Base-by-base conservation (phyloP, 2,797 vertebrate species). In the Coregonus suidteri region DNA sequence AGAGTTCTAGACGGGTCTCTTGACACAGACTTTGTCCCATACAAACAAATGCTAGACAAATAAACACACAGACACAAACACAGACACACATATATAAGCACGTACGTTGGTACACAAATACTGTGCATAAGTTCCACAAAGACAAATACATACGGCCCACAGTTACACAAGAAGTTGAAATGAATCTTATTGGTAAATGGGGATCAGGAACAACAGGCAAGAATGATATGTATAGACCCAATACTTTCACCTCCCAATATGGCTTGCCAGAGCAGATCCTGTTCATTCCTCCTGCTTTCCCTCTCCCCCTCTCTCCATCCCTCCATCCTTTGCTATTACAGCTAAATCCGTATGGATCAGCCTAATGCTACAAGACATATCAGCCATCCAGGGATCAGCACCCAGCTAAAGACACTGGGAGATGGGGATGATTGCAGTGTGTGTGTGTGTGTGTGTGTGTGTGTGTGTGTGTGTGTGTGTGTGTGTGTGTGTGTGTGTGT, bases 261-360 rank as follows among this genome's bases (percentile, higher is more conserved):
- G 41, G 11, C 41, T 47, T 47, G 11, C 41, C 14, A 6, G 18
- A 59, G 56, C 56, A 9, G 65, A 75, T 76, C 76, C 68, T 68
- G 69, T 80, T 83, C 78, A 15, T 51, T n/a, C 1, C 25, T 77
- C 79, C 54, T 70, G 31, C 62, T 54, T 47, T 81, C 51, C 30
- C 62, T 77, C 52, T 72, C 74, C 62, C 31, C 31, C 9, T 76
- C 74, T 62, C 77, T 68, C 74, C 41, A 54, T 84, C 83, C 80
- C 75, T 74, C 71, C 56, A 53, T 76, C 76, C 6, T 30, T 73
- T 86, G 78, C 72, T 71, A 76, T 88, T 77, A 31, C 9, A 73
- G 67, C 80, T 76, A 81, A 82, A 89, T 89, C 83, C 76, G 64
- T 81, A 82, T 73, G 73, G 73, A 84, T 89, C 81, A 82, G 41